phyloP scores from a whole-genome alignment of 2,888 invertebrate genomes.

The Nomada fabriciana region DNA sequence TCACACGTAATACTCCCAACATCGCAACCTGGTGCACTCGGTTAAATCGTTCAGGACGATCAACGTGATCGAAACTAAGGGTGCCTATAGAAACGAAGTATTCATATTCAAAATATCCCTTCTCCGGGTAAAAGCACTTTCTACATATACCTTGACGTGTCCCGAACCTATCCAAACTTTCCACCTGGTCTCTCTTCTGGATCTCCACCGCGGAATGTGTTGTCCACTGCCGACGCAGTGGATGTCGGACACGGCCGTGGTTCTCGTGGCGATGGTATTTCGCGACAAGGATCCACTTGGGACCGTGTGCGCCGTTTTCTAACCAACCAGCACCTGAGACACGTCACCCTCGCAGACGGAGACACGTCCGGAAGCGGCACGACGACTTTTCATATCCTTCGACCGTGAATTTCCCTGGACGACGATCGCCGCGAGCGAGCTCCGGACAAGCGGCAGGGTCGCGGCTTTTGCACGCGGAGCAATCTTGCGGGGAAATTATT shows the following conservation, averaged over 20 bases:
- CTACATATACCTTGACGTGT: slow-evolving; percentile 45
- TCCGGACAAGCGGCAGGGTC: slow-evolving; percentile 28
- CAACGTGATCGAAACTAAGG: too few species aligned
- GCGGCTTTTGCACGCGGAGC: slow-evolving; percentile 35
- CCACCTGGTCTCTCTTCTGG: slow-evolving; percentile 57
- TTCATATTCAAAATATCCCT: background rate
- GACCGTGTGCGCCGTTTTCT: slow-evolving; percentile 13
- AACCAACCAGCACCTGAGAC: slow-evolving; percentile 45
- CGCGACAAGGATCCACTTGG: slow-evolving; percentile 16
- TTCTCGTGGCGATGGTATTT: slow-evolving; percentile 41
- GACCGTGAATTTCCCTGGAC: slow-evolving; percentile 37
- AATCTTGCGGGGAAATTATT: slow-evolving; percentile 47
- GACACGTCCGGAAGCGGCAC: slow-evolving; percentile 43
- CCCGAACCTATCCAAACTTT: slow-evolving; percentile 38
- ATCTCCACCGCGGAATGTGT: slow-evolving; percentile 53
- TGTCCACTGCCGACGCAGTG: slow-evolving; percentile 63
- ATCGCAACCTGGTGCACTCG: too few species aligned
- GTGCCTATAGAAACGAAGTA: too few species aligned
- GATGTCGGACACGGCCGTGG: slow-evolving; percentile 47
- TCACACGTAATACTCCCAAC: too few species aligned
- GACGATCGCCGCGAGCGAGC: slow-evolving; percentile 33
- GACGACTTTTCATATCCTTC: slow-evolving; percentile 63
- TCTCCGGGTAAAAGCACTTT: background rate
- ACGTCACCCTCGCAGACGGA: slow-evolving; percentile 43
- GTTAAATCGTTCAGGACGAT: too few species aligned